These are phyloP conservation scores for Colostygia pectinataria DNA, from an alignment of 2,888 invertebrate genomes.

Conservation along the genomic window DNA sequence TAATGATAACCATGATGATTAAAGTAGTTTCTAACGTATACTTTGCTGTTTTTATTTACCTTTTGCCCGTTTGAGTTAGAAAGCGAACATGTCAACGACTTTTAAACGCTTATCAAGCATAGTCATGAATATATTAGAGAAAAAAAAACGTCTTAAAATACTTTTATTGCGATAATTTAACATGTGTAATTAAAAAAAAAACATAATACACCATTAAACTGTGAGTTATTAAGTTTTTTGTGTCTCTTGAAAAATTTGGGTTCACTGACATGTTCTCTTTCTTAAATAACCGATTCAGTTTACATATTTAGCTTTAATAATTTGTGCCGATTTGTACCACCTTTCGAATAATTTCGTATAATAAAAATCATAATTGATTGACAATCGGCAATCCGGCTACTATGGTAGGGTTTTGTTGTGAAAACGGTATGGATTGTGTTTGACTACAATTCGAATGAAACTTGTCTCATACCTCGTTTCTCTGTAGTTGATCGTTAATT, in stretches of 20 bases:
- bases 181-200: not conserved
- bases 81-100: constrained; percentile 12
- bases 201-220: not conserved
- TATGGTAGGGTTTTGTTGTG: no score
- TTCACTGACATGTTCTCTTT: not conserved
- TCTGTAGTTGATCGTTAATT: no score
- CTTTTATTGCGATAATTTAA: not conserved
- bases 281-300: not conserved
- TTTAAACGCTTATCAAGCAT: constrained; percentile 3
- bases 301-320: no score
- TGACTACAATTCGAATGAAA: no score
- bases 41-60: constrained; percentile 1
- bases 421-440: no score
- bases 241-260: not conserved
- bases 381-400: no score
- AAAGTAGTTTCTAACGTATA: constrained; percentile 4
- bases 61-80: constrained; percentile 10
- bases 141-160: not conserved
- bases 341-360: no score
- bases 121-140: not conserved
- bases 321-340: no score
- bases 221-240: not conserved
- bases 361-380: no score
- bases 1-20: constrained; percentile 5
- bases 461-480: no score